Conservation (phyloP, 2,888 invertebrate species). For the Geophilus truncorum region DNA sequence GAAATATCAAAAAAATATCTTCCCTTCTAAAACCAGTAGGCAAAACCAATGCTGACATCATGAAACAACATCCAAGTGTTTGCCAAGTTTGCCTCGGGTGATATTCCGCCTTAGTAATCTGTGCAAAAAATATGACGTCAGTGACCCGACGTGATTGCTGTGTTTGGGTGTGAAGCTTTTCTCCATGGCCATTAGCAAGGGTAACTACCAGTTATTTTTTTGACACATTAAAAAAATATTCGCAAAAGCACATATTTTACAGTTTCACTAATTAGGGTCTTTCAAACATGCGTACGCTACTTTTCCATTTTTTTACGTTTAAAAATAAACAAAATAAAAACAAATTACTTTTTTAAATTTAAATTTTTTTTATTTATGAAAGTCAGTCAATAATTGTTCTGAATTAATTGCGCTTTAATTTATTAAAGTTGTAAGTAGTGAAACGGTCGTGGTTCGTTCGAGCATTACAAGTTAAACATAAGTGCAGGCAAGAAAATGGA, state of each 20-base stretch:
- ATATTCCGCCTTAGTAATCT: constrained; percentile 8
- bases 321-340: not conserved
- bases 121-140: constrained; percentile 15
- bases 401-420: not conserved
- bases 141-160: not conserved
- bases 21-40: not conserved
- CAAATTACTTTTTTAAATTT: not conserved
- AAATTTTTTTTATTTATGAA: not conserved
- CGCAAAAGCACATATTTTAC: not conserved
- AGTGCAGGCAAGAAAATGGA: not conserved
- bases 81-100: not conserved
- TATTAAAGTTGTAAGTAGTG: not conserved
- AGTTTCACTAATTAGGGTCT: not conserved
- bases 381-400: not conserved
- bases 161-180: not conserved
- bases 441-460: not conserved
- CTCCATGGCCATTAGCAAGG: not conserved
- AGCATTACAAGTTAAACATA: constrained; percentile 7
- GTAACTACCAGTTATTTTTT: not conserved
- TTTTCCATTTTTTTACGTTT: not conserved
- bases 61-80: not conserved
- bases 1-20: not conserved
- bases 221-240: not conserved
- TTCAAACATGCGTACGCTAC: not conserved
- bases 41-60: constrained; percentile 2